These are phyloP conservation scores for Sinodicranocentrus sp. DNA, from an alignment of 2,888 invertebrate genomes.

Conservation along the genomic window DNA sequence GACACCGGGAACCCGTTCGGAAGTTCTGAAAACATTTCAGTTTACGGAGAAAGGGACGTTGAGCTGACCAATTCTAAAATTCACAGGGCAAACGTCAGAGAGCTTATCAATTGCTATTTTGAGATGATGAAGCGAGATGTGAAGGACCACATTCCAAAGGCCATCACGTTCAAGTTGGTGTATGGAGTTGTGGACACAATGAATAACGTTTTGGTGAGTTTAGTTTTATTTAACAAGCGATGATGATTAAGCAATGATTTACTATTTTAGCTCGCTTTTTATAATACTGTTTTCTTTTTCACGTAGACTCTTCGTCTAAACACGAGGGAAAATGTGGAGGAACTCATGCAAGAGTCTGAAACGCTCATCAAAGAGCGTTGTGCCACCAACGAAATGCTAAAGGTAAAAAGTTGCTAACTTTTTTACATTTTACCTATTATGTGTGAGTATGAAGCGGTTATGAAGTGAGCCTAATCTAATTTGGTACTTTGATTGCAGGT, in stretches of 20 bases:
- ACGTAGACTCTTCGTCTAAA: not conserved
- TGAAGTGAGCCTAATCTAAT: not conserved
- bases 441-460: not conserved
- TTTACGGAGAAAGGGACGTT: not conserved
- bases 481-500: not conserved
- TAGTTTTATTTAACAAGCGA: not conserved
- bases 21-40: not conserved
- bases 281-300: too few relatives aligned
- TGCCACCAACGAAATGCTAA: not conserved
- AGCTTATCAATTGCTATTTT: not conserved
- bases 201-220: not conserved
- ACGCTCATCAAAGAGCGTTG: not conserved
- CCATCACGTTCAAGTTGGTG: not conserved
- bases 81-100: not conserved
- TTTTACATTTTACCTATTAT: not conserved
- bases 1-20: not conserved
- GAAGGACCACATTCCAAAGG: not conserved
- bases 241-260: not conserved
- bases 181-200: not conserved
- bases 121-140: not conserved
- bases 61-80: not conserved
- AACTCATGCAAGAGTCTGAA: constrained; percentile 5
- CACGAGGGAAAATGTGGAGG: not conserved
- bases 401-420: not conserved
- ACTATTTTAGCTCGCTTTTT: not conserved